Evolutionary conservation across 2,113 vertebrate species (phyloP).

Genomic region (Platichthys stellatus): DNA sequence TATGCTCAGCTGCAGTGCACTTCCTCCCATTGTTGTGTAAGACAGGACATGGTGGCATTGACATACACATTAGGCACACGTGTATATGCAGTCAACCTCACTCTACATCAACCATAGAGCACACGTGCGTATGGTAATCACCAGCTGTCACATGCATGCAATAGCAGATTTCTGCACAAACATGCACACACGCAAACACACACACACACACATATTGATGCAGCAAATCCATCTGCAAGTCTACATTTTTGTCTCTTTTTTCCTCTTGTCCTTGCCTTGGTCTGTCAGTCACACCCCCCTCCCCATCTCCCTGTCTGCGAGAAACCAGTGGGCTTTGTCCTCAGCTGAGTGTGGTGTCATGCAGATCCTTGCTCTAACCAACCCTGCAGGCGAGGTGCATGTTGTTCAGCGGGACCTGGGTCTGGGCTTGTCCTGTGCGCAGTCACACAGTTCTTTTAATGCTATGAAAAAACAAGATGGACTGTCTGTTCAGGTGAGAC

Average conservation of each 20-base stretch:
- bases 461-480: background rate
- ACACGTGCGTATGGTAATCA: slow-evolving; percentile 45
- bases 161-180: slow-evolving; percentile 19
- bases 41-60: slow-evolving; percentile 51
- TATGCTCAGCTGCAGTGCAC: slow-evolving; percentile 28
- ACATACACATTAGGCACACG: slow-evolving; percentile 52
- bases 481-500: background rate
- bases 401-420: slow-evolving; percentile 41
- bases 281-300: slow-evolving; percentile 42
- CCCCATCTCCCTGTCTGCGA: slow-evolving; percentile 66
- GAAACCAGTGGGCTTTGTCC: slow-evolving; percentile 80
- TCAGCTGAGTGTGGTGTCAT: slow-evolving; percentile 80
- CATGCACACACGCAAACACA: background rate
- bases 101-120: slow-evolving; percentile 41
- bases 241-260: background rate
- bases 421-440: slow-evolving; percentile 49
- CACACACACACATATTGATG: slow-evolving; percentile 20
- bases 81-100: slow-evolving; percentile 36
- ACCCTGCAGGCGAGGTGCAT: slow-evolving; percentile 60
- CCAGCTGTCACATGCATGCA: slow-evolving; percentile 49
- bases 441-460: slow-evolving; percentile 26
- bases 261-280: slow-evolving; percentile 53
- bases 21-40: slow-evolving; percentile 53
- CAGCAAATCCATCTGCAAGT: slow-evolving; percentile 50
- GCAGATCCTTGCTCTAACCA: slow-evolving; percentile 61